Conservation (phyloP, 2,113 vertebrate species). For the Xyliphius kryptos region DNA sequence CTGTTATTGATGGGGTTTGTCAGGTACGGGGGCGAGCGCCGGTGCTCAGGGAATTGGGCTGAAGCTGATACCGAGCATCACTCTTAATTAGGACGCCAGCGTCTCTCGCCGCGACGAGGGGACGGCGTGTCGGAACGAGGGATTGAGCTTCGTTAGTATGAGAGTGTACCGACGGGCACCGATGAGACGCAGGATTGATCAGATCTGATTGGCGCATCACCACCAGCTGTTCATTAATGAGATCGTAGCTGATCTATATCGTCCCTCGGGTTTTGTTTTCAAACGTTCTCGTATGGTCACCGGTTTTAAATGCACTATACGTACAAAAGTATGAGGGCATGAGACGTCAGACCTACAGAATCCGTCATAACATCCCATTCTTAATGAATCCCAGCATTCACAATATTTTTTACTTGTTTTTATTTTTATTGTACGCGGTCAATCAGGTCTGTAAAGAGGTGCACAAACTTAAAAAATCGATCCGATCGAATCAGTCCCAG, state of each 20-base stretch:
- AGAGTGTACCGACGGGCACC: neutral
- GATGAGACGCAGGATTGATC: neutral
- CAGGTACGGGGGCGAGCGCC: constrained; percentile 21
- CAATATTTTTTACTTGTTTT: too few relatives aligned
- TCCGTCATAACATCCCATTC: too few relatives aligned
- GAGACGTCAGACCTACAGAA: neutral
- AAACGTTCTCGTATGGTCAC: too few relatives aligned
- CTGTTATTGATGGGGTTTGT: constrained; percentile 32
- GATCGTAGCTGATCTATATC: too few relatives aligned
- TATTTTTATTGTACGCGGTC: too few relatives aligned
- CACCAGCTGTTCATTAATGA: too few relatives aligned
- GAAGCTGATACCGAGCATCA: constrained; percentile 19
- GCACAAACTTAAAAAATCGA: too few relatives aligned
- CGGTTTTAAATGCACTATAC: too few relatives aligned
- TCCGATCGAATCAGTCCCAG: too few relatives aligned
- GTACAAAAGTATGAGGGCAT: constrained; percentile 5
- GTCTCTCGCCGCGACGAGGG: constrained; percentile 16
- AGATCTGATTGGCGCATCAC: neutral
- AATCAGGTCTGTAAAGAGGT: too few relatives aligned
- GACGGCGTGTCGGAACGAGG: constrained; percentile 12
- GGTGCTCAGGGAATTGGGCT: constrained; percentile 34
- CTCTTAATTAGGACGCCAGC: constrained; percentile 37
- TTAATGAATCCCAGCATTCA: too few relatives aligned
- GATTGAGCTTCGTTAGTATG: neutral
- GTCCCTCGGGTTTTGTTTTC: too few relatives aligned